Evolutionary conservation across 2,888 invertebrate species (phyloP).

Genomic region (Desoria tigrina): DNA sequence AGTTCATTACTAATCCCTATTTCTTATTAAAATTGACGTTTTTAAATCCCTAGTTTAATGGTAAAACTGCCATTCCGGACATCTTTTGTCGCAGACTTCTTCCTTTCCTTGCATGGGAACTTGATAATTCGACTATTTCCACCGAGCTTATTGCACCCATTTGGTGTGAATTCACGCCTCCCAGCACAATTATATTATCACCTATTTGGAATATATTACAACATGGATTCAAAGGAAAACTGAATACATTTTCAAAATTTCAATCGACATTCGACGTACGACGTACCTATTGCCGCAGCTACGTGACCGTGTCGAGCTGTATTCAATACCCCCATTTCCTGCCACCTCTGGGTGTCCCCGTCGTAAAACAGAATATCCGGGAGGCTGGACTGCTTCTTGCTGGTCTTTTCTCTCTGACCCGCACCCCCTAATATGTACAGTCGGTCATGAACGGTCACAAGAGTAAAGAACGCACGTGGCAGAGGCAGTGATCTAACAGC

Average conservation of each 20-base stretch:
- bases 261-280: background rate
- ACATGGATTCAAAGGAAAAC: background rate
- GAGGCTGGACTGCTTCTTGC: constrained; percentile 57
- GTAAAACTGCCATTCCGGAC: constrained; percentile 24
- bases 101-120: constrained; percentile 61
- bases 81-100: constrained; percentile 1
- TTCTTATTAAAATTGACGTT: no score
- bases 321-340: constrained; percentile 64
- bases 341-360: constrained; percentile 65
- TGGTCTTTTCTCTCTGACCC: constrained; percentile 58
- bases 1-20: no score
- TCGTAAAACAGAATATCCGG: constrained; percentile 58
- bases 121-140: constrained; percentile 61
- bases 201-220: constrained; percentile 47
- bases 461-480: constrained; percentile 56
- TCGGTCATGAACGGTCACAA: constrained; percentile 57
- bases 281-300: constrained; percentile 65
- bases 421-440: constrained; percentile 71
- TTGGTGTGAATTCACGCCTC: constrained; percentile 68
- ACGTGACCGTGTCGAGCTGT: constrained; percentile 69
- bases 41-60: no score
- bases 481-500: constrained; percentile 45
- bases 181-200: constrained; percentile 65
- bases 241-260: no score
- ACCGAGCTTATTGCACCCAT: constrained; percentile 67